These are phyloP conservation scores for Melieria picta DNA, from an alignment of 2,888 invertebrate genomes.

Conservation along the genomic window DNA sequence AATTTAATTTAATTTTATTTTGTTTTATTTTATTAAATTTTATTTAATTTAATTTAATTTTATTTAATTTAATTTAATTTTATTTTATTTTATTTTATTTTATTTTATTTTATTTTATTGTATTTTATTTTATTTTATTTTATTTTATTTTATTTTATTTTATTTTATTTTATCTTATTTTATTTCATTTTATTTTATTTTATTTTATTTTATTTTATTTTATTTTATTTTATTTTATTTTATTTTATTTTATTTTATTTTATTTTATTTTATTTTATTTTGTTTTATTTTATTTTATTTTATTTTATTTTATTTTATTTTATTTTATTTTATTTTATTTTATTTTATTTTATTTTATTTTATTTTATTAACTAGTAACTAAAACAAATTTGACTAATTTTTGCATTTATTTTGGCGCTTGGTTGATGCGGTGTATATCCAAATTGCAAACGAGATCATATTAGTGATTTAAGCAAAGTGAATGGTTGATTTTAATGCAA, in stretches of 20 bases:
- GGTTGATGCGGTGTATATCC: too few species aligned
- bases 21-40: neutral
- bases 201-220: neutral
- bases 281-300: constrained; percentile 9
- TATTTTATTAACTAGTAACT: neutral
- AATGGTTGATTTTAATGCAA: too few species aligned
- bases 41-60: neutral
- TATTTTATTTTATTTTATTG: neutral
- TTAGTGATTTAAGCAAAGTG: too few species aligned
- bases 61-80: neutral
- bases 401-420: too few species aligned
- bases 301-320: constrained; percentile 10
- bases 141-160: neutral
- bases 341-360: constrained; percentile 9
- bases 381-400: too few species aligned
- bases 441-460: too few species aligned
- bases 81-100: neutral
- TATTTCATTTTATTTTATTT: neutral
- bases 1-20: neutral
- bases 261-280: constrained; percentile 5
- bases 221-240: neutral
- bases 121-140: neutral
- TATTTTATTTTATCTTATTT: neutral
- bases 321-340: constrained; percentile 10
- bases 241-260: constrained; percentile 4